phyloP scores from a whole-genome alignment of 2,888 invertebrate species.

The Beris chalybata region DNA sequence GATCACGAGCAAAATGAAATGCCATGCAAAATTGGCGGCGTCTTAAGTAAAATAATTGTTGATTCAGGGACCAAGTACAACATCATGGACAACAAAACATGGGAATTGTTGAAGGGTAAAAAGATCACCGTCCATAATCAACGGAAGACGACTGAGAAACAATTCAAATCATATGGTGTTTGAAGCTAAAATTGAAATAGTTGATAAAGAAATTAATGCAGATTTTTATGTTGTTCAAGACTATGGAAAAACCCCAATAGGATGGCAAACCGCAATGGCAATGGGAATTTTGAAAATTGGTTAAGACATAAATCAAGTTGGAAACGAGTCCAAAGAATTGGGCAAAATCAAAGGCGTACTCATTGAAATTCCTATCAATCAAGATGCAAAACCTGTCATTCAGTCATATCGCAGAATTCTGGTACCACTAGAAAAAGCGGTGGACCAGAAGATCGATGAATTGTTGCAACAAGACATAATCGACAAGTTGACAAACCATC shows the following conservation, averaged over 20 bases:
- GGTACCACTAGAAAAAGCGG: slow-evolving; percentile 41
- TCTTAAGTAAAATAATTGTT: too few relatives aligned
- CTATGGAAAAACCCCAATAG: background rate
- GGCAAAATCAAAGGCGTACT: background rate
- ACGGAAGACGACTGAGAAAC: too few relatives aligned
- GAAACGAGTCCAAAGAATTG: too few relatives aligned
- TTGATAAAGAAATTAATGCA: background rate
- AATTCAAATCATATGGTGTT: too few relatives aligned
- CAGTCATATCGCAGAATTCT: slow-evolving; percentile 45
- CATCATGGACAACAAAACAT: too few relatives aligned
- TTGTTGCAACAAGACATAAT: slow-evolving; percentile 1
- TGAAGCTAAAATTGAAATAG: background rate
- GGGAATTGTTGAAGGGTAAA: too few relatives aligned
- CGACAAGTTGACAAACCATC: slow-evolving; percentile 35
- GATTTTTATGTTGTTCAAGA: background rate
- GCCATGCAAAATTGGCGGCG: background rate
- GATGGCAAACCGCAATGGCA: background rate
- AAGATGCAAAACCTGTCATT: background rate
- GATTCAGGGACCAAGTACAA: too few relatives aligned
- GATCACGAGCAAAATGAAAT: background rate
- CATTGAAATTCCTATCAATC: background rate
- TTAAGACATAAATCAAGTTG: background rate
- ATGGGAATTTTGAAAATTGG: background rate
- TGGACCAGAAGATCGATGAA: slow-evolving; percentile 36
- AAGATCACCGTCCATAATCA: too few relatives aligned